Percentiles rank a stretch among this genome's conserved stretches.
These are phyloP conservation scores for Jacana jacana DNA, from an alignment of 2,113 vertebrate genomes.

Conservation along the genomic window DNA sequence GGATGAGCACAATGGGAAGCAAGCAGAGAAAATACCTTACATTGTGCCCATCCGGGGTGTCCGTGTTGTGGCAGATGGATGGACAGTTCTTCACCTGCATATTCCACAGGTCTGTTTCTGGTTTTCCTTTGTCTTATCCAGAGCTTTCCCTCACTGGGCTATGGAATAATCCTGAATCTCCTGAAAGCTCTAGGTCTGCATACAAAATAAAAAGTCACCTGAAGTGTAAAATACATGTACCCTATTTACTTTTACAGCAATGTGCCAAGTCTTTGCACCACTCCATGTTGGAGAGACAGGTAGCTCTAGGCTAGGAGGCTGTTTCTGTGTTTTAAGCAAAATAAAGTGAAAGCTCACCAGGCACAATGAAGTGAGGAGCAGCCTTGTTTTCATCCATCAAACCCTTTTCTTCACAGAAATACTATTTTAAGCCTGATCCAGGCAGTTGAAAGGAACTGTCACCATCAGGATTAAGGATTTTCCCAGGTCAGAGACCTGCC, in stretches of 20 bases:
- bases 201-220: neutral
- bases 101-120: neutral
- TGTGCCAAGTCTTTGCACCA: neutral
- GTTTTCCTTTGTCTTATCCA: neutral
- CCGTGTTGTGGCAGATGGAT: neutral
- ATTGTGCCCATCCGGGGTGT: fast-evolving
- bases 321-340: neutral
- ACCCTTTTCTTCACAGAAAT: conserved; percentile 1
- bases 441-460: conserved; percentile 37
- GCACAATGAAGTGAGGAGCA: neutral
- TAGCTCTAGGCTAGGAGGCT: neutral
- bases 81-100: neutral
- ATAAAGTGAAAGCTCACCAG: neutral
- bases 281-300: neutral
- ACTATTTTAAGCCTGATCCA: conserved; percentile 38
- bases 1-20: neutral
- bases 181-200: neutral
- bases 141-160: neutral
- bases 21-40: neutral
- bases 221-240: neutral
- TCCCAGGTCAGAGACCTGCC: conserved; percentile 45
- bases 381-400: neutral
- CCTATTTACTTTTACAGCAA: neutral
- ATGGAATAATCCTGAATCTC: neutral
- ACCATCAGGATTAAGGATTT: conserved; percentile 47